Evolutionary conservation across 2,888 invertebrate species (phyloP).

Genomic region (Tenthredo amoena): DNA sequence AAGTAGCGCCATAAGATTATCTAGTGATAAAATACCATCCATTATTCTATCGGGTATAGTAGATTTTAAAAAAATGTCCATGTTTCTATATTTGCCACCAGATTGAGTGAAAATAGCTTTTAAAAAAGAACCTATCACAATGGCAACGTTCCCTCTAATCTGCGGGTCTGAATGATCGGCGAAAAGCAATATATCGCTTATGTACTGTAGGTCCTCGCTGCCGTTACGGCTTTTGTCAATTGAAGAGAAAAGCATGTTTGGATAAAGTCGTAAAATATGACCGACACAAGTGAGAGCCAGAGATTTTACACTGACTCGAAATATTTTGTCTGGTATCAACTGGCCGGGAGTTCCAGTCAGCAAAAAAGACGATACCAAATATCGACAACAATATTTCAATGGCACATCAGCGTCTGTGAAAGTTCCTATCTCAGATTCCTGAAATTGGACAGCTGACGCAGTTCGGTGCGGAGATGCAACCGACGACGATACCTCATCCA

Average conservation of each 20-base stretch:
- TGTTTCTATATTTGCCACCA: conserved; percentile 80
- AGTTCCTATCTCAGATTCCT: conserved; percentile 84
- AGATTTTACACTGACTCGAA: conserved; percentile 94
- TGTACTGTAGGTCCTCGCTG: conserved; percentile 79
- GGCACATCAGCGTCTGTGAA: conserved; percentile 84
- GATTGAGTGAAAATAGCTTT: conserved; percentile 81
- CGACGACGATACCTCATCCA: conserved; percentile 65
- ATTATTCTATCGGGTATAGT: conserved; percentile 76
- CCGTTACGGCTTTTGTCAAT: conserved; percentile 73
- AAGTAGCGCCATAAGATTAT: conserved; percentile 80
- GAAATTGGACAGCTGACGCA: conserved; percentile 66
- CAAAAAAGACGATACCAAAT: conserved; percentile 87
- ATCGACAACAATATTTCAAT: conserved; percentile 86
- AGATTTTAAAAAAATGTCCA: conserved; percentile 57
- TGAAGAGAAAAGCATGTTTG: conserved; percentile 84
- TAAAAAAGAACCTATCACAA: conserved; percentile 85
- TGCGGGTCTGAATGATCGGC: conserved; percentile 90
- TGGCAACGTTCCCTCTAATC: conserved; percentile 86
- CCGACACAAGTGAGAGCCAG: conserved; percentile 91
- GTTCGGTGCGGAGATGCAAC: conserved; percentile 63
- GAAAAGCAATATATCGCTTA: conserved; percentile 86
- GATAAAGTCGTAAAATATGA: conserved; percentile 86
- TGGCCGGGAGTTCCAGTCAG: conserved; percentile 83
- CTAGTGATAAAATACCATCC: conserved; percentile 76
- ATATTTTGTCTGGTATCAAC: conserved; percentile 86